Percentiles rank a stretch among this genome's conserved stretches.
Evolutionary conservation across 2,888 invertebrate genomes (phyloP).

Genomic region (Patella pellucida): DNA sequence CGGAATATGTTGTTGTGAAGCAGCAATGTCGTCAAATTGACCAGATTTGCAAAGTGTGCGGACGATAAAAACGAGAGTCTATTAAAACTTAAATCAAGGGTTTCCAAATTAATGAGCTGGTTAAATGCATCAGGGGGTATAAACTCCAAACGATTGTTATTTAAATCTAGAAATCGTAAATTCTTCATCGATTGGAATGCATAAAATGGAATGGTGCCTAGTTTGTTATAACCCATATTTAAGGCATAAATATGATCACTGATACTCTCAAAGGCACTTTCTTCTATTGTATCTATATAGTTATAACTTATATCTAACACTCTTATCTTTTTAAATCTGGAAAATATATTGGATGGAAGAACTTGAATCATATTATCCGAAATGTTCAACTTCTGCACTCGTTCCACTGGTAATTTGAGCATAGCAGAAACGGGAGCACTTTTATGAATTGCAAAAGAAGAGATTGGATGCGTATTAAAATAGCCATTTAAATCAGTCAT

Average conservation of each 20-base stretch:
- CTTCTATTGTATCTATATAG: conserved; percentile 28
- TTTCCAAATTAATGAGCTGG: conserved; percentile 32
- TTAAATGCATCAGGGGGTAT: conserved; percentile 37
- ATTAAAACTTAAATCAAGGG: conserved; percentile 45
- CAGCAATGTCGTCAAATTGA: conserved; percentile 41
- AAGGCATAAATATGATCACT: conserved; percentile 27
- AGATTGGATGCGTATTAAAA: not conserved
- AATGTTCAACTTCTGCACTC: conserved; percentile 26
- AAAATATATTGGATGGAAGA: conserved; percentile 24
- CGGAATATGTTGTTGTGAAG: conserved; percentile 46
- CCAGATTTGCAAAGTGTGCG: conserved; percentile 36
- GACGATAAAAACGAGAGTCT: conserved; percentile 40
- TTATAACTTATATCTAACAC: conserved; percentile 43
- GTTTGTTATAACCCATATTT: conserved; percentile 33
- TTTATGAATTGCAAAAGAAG: not conserved
- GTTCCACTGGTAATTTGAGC: not conserved
- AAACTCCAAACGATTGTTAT: conserved; percentile 40
- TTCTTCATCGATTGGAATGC: conserved; percentile 24
- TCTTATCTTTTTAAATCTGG: conserved; percentile 19
- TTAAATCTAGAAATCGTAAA: conserved; percentile 34
- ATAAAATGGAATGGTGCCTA: conserved; percentile 20
- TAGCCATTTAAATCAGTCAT: not conserved
- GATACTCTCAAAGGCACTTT: conserved; percentile 27
- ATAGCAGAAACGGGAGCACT: not conserved
- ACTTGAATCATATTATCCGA: conserved; percentile 26